phyloP scores from a whole-genome alignment of 2,888 invertebrate species.

The Brachyopa scutellaris region DNA sequence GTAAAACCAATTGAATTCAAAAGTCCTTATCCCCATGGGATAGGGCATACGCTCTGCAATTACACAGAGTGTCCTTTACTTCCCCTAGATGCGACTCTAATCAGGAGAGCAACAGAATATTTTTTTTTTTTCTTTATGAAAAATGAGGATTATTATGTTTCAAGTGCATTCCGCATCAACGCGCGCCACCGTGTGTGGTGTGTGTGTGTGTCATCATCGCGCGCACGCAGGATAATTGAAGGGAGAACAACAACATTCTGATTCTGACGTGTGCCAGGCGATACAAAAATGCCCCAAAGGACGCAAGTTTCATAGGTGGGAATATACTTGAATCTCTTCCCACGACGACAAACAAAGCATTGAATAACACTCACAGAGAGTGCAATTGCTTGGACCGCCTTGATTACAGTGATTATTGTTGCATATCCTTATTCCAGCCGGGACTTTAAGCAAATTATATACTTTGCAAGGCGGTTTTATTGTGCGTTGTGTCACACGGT shows the following conservation, averaged over 20 bases:
- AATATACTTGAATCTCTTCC: slow-evolving; percentile 52
- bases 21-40: slow-evolving; percentile 52
- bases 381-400: slow-evolving; percentile 69
- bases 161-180: slow-evolving; percentile 65
- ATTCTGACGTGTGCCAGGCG: slow-evolving; percentile 53
- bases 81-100: slow-evolving; percentile 35
- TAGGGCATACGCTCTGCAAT: slow-evolving; percentile 66
- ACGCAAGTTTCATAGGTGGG: slow-evolving; percentile 19
- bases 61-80: slow-evolving; percentile 44
- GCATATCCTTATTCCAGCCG: slow-evolving; percentile 28
- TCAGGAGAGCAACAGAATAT: neutral
- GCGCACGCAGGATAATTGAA: slow-evolving; percentile 56
- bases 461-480: slow-evolving; percentile 47
- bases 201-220: slow-evolving; percentile 34
- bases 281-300: slow-evolving; percentile 58
- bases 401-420: slow-evolving; percentile 68
- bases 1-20: slow-evolving; percentile 63
- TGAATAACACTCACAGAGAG: slow-evolving; percentile 47
- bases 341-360: slow-evolving; percentile 70
- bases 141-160: slow-evolving; percentile 47
- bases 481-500: slow-evolving; percentile 46
- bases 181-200: slow-evolving; percentile 17
- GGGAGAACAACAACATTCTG: slow-evolving; percentile 36
- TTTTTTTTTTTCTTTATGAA: slow-evolving; percentile 13
- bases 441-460: slow-evolving; percentile 54